phyloP scores from a whole-genome alignment of 2,888 invertebrate species.

The Ochlodes sylvanus region DNA sequence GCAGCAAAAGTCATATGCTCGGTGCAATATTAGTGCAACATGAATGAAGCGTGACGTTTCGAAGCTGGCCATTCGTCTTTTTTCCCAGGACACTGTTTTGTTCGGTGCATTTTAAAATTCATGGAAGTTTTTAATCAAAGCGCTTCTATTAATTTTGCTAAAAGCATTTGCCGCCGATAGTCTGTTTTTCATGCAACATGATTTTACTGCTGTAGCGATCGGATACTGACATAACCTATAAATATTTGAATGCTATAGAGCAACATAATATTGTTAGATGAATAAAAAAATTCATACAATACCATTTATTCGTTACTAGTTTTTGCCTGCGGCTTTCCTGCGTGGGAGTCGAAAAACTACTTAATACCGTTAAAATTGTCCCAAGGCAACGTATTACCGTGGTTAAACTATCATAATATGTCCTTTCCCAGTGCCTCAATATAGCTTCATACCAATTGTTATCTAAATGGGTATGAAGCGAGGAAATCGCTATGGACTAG shows the following conservation, averaged over 20 bases:
- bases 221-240: not conserved
- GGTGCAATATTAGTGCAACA: constrained; percentile 7
- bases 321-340: too few species aligned
- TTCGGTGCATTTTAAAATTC: constrained; percentile 33
- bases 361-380: too few species aligned
- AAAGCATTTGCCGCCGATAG: constrained; percentile 17
- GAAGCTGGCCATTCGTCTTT: constrained; percentile 19
- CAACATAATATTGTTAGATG: too few species aligned
- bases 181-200: not conserved
- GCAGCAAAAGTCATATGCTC: not conserved
- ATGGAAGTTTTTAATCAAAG: constrained; percentile 33
- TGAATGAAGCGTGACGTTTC: constrained; percentile 17
- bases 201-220: not conserved
- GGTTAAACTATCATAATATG: too few species aligned
- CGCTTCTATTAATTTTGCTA: constrained; percentile 31
- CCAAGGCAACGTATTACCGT: too few species aligned
- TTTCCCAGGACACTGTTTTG: constrained; percentile 23
- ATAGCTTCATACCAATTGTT: too few species aligned
- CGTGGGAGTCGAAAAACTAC: too few species aligned
- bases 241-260: not conserved
- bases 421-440: too few species aligned
- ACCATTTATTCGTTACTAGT: too few species aligned
- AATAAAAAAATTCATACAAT: too few species aligned
- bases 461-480: too few species aligned
- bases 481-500: too few species aligned